A percentile compares a stretch with the other conserved stretches of the same genome.
These are phyloP conservation scores for Synergus umbraculus DNA, from an alignment of 2,888 invertebrate genomes.

Conservation along the genomic window DNA sequence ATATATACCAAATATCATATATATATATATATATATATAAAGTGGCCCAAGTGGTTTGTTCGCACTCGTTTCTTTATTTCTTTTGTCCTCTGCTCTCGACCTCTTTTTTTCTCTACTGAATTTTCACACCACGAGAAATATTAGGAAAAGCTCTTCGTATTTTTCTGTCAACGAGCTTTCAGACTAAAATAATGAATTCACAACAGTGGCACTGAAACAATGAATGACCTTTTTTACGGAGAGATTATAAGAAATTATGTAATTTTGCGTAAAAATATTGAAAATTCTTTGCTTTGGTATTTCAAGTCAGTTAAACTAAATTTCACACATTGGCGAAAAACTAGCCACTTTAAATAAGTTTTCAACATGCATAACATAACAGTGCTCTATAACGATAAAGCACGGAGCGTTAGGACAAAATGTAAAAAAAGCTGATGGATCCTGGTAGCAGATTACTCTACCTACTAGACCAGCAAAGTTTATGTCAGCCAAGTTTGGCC, in stretches of 20 bases:
- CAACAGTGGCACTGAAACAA: too few relatives aligned
- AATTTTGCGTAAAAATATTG: background rate
- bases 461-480: conserved; percentile 28
- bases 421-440: conserved; percentile 21
- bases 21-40: conserved; percentile 3
- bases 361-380: conserved; percentile 24
- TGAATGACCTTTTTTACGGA: too few relatives aligned
- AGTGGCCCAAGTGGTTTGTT: background rate
- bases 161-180: too few relatives aligned
- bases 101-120: conserved; percentile 8
- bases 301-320: background rate
- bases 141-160: too few relatives aligned
- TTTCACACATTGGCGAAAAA: conserved; percentile 10
- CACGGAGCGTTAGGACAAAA: conserved; percentile 24
- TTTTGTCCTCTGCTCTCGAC: background rate
- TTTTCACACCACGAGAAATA: conserved; percentile 27
- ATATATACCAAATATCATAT: too few relatives aligned
- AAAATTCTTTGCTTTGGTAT: background rate
- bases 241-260: too few relatives aligned
- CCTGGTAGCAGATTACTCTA: conserved; percentile 25
- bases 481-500: conserved; percentile 7
- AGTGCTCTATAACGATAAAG: conserved; percentile 28
- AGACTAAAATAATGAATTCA: too few relatives aligned
- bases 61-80: conserved; percentile 40
- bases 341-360: conserved; percentile 24